A percentile compares a stretch with the other conserved stretches of the same genome.
These are phyloP conservation scores for Dasyprocta punctata DNA, from an alignment of 2,113 vertebrate species.

Conservation along the genomic window DNA sequence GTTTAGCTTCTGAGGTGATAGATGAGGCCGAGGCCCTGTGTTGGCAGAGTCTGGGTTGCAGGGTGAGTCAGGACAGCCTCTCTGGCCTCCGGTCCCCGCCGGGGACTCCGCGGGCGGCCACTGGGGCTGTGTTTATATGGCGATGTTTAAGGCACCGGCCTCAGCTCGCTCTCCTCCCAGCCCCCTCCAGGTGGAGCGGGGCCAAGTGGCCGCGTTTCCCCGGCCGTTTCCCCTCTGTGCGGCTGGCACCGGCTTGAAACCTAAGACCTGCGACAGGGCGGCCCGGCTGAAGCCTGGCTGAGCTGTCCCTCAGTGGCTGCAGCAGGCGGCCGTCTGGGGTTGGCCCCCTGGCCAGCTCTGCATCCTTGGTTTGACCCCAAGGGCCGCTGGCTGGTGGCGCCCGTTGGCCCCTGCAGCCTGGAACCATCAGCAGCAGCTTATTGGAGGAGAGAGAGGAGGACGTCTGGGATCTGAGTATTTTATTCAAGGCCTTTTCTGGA, in stretches of 20 bases:
- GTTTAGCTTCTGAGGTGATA: conserved; percentile 69
- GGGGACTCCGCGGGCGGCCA: neutral
- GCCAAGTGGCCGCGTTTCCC: conserved; percentile 54
- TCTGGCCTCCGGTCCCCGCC: conserved; percentile 27
- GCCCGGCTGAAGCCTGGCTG: neutral
- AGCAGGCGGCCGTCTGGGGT: neutral
- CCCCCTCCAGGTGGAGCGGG: conserved; percentile 38
- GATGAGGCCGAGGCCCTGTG: conserved; percentile 67
- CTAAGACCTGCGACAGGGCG: neutral
- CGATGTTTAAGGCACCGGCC: conserved; percentile 48
- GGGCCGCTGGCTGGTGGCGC: neutral
- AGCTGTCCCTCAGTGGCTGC: neutral
- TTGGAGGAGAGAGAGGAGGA: neutral
- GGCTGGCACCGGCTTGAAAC: conserved; percentile 57
- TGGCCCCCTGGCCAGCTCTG: neutral
- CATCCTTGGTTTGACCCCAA: conserved; percentile 18
- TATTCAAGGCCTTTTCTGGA: neutral
- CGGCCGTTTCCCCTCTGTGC: neutral
- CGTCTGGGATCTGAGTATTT: neutral
- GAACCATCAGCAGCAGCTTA: neutral
- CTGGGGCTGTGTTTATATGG: conserved; percentile 58
- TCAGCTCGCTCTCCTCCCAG: conserved; percentile 58
- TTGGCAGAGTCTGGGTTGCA: conserved; percentile 43
- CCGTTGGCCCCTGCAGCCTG: neutral
- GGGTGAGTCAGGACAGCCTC: conserved; percentile 65